Percentiles rank a stretch among this genome's conserved stretches.
Conservation (phyloP, 2,888 invertebrate genomes). For the Amphimallon solstitiale region DNA sequence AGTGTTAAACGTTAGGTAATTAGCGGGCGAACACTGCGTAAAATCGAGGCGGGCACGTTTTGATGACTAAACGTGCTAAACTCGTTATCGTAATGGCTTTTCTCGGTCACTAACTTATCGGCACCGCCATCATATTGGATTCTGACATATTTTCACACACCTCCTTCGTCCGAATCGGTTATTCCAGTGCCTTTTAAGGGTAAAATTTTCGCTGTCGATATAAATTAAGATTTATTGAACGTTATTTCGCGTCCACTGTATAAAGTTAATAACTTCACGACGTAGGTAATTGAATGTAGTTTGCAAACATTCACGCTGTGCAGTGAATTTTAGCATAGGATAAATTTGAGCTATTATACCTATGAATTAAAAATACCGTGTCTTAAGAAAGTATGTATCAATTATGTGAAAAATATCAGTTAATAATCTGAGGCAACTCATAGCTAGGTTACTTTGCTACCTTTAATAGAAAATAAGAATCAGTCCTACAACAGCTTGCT, state of each 20-base stretch:
- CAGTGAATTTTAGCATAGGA: no score
- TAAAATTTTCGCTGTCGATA: conserved; percentile 16
- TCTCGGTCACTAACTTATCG: conserved; percentile 38
- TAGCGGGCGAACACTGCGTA: conserved; percentile 25
- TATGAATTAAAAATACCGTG: no score
- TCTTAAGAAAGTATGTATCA: no score
- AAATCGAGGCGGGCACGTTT: conserved; percentile 36
- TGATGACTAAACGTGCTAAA: conserved; percentile 38
- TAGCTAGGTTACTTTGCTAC: no score
- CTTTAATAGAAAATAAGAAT: no score
- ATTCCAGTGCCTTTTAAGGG: conserved; percentile 21
- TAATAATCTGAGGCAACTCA: no score
- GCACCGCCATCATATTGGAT: conserved; percentile 27
- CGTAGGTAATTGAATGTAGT: no score
- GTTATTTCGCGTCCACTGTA: neutral
- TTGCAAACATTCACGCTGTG: no score
- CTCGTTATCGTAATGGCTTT: conserved; percentile 38
- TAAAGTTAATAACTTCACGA: conserved; percentile 1
- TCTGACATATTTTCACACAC: conserved; percentile 30
- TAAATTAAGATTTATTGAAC: conserved; percentile 14
- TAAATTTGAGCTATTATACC: no score
- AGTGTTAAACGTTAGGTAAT: conserved; percentile 30
- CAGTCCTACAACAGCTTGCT: no score
- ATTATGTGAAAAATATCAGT: no score
- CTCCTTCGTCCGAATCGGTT: conserved; percentile 9